Evolutionary conservation across 2,888 invertebrate genomes (phyloP), one percentile per base, ranked within the genome.

Genomic region (Asteroscopus sphinx): DNA sequence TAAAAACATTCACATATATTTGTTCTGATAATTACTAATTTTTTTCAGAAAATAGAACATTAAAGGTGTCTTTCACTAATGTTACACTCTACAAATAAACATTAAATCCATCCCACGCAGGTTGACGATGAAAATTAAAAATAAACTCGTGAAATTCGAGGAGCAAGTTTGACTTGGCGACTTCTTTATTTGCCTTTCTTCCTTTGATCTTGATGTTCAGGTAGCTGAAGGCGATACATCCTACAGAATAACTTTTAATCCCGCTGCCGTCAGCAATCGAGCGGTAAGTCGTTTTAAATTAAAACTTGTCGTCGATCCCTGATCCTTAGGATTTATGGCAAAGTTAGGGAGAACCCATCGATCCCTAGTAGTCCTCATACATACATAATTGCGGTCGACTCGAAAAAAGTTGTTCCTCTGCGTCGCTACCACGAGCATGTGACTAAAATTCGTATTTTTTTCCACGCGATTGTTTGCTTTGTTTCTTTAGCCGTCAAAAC

Each of bases 241-340:
- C 32, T 55, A 30, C 54, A 51, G 78, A 78, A 72, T 72, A 87
- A 89, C 83, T 87, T 89, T 85, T 88, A 89, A 90, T 88, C 88
- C 86, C 61, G 61, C 69, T 70, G 76, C 84, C 84, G 82, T 51
- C 80, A 83, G 87, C 87, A 86, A 87, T 89, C 82, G 85, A 72
- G 81, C 86, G 83, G 83, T 90, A 90, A 90, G 89, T 87, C 90
- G 86, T 84, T 90, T 87, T 89, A 90, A 88, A 90, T 90, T 90
- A 90, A 90, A 88, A 88, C 79, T 88, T 86, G 81, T 81, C 81
- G 77, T 79, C 81, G 77, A 80, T 80, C 58, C 79, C 61, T 67
- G 76, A 82, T 85, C 83, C 81, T 72, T 53, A 69, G 81, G 85
- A 82, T 85, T 88, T 85, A 70, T 72, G 66, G 68, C 68, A 68